Conservation (phyloP, 2,888 invertebrate genomes). For the Drosophila koepferae region DNA sequence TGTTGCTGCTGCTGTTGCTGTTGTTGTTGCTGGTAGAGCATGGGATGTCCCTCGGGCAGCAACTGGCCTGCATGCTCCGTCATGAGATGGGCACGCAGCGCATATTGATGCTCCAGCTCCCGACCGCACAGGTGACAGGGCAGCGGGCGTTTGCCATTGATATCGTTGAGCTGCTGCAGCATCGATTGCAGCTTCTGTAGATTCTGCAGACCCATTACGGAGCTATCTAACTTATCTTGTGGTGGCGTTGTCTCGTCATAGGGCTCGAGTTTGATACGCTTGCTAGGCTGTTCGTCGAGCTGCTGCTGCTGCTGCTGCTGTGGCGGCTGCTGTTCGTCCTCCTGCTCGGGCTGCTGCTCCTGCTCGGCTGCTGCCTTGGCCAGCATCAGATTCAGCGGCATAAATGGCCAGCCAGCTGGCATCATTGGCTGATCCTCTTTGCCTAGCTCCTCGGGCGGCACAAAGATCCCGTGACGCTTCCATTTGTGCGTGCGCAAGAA, state of each 20-base stretch:
- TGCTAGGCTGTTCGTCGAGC: slow-evolving; percentile 63
- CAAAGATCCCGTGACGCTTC: slow-evolving; percentile 94
- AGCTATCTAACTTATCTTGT: slow-evolving; percentile 74
- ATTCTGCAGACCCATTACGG: slow-evolving; percentile 91
- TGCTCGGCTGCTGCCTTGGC: slow-evolving; percentile 70
- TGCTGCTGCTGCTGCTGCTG: slow-evolving; percentile 68
- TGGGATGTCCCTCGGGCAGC: slow-evolving; percentile 54
- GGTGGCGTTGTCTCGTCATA: slow-evolving; percentile 47
- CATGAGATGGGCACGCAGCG: slow-evolving; percentile 86
- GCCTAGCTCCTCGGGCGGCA: slow-evolving; percentile 87
- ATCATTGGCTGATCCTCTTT: slow-evolving; percentile 67
- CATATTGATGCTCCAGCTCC: slow-evolving; percentile 90
- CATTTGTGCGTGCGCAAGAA: slow-evolving; percentile 96
- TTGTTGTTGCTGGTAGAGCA: slow-evolving; percentile 69
- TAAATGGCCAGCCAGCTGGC: slow-evolving; percentile 76
- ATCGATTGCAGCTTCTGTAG: slow-evolving; percentile 95
- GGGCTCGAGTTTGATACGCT: slow-evolving; percentile 80
- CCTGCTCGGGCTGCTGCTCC: slow-evolving; percentile 45
- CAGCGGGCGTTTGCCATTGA: slow-evolving; percentile 88
- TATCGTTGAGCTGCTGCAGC: slow-evolving; percentile 94
- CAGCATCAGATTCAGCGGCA: slow-evolving; percentile 92
- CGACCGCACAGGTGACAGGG: slow-evolving; percentile 90
- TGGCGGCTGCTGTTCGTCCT: slow-evolving; percentile 31
- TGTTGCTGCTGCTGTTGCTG: slow-evolving; percentile 29
- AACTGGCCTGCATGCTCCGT: slow-evolving; percentile 81